Evolutionary conservation across 2,888 invertebrate genomes (phyloP).

Genomic region (Polydesmus complanatus): DNA sequence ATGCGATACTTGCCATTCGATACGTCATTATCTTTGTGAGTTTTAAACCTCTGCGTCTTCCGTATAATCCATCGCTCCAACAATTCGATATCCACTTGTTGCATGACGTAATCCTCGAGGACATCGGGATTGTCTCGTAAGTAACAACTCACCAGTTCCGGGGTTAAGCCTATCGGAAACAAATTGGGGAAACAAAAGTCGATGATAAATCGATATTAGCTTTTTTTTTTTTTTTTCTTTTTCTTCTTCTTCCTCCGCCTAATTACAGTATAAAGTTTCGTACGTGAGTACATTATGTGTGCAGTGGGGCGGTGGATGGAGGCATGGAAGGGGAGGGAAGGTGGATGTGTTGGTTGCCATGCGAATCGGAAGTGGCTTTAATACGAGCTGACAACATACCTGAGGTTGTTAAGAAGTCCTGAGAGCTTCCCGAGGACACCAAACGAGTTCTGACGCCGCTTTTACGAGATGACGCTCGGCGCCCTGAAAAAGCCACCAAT

Average conservation of each 20-base stretch:
- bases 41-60: conserved; percentile 38
- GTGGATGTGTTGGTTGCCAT: background rate
- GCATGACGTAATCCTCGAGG: conserved; percentile 48
- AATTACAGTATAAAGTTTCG: no score
- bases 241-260: no score
- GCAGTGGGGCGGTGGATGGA: background rate
- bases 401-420: conserved; percentile 6
- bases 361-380: background rate
- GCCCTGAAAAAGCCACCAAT: no score
- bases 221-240: no score
- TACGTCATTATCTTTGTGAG: conserved; percentile 10
- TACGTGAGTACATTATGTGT: no score
- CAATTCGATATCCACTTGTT: conserved; percentile 46
- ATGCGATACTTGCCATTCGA: conserved; percentile 8
- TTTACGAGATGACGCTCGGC: background rate
- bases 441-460: conserved; percentile 3
- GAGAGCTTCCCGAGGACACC: conserved; percentile 10
- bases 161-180: background rate
- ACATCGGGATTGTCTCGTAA: conserved; percentile 48
- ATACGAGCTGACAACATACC: background rate
- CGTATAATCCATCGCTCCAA: conserved; percentile 51
- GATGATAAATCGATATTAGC: no score
- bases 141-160: conserved; percentile 27
- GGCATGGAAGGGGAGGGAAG: background rate
- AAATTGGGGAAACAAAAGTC: no score